Evolutionary conservation across 1,140 invertebrate genomes (phyloP), one percentile per base, ranked within the genome.

Genomic region (Ceratosolen fusciceps): DNA sequence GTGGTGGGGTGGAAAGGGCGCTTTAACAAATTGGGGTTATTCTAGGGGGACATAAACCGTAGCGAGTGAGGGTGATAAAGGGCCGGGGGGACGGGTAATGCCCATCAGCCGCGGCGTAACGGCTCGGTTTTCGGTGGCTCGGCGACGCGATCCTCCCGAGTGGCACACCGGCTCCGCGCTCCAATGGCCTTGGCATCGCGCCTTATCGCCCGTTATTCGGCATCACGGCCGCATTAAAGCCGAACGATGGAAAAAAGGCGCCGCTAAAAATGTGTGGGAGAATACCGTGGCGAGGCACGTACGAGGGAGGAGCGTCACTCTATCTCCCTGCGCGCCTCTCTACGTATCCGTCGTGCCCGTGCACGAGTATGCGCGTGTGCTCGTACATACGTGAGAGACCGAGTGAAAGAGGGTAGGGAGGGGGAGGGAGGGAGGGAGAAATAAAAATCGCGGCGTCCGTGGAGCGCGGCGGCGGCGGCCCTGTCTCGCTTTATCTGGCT

Each of bases 361-460:
- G n/a, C n/a, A n/a, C n/a, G n/a, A n/a, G n/a, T n/a, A n/a, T n/a
- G n/a, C n/a, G n/a, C n/a, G n/a, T n/a, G n/a, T n/a, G n/a, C n/a
- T n/a, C n/a, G n/a, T n/a, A n/a, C n/a, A n/a, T n/a, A n/a, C n/a
- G n/a, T n/a, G n/a, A n/a, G n/a, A n/a, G n/a, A n/a, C n/a, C n/a
- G n/a, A n/a, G n/a, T n/a, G n/a, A n/a, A n/a, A n/a, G n/a, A n/a
- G n/a, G n/a, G n/a, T n/a, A 47, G 75, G 43, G 49, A 31, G 74
- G 37, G 77, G 54, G 60, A 26, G 21, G 72, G 29, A 24, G 52
- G 21, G 29, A 43, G 37, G 37, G 56, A 2, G 24, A 21, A 37
- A 65, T 65, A 65, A 65, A 65, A 65, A 65, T 65, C 60, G 60
- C 60, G 21, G 31, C 21, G 60, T 60, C 31, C 60, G 34, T 65